phyloP scores from a whole-genome alignment of 2,113 vertebrate genomes.

The Neodontobutis hainanensis region DNA sequence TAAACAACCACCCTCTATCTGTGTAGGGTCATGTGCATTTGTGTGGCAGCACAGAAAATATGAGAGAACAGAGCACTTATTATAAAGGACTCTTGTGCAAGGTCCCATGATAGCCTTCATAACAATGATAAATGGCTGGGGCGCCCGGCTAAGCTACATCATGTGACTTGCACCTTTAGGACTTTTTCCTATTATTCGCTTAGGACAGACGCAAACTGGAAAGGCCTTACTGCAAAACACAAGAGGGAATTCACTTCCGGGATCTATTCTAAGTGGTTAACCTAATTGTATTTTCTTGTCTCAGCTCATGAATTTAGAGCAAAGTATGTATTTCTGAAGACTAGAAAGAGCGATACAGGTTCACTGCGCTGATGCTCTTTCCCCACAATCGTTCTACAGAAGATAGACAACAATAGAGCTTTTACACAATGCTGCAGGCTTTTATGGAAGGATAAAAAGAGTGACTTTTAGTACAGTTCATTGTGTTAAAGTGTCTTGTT shows the following conservation, averaged over 20 bases:
- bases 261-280: constrained; percentile 25
- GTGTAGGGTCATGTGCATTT: constrained; percentile 37
- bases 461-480: background rate
- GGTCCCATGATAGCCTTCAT: constrained; percentile 67
- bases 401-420: background rate
- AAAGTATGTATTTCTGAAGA: constrained; percentile 4
- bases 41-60: constrained; percentile 51
- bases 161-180: constrained; percentile 37
- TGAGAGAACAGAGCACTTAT: constrained; percentile 56
- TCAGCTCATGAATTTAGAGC: constrained; percentile 12
- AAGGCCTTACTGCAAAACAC: constrained; percentile 26
- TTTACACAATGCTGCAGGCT: background rate
- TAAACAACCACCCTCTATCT: constrained; percentile 18
- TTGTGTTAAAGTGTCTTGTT: constrained; percentile 11
- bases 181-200: constrained; percentile 17
- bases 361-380: background rate
- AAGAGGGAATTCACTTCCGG: constrained; percentile 27
- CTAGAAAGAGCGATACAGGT: background rate
- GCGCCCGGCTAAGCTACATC: constrained; percentile 44
- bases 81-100: constrained; percentile 63
- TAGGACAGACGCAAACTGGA: constrained; percentile 6
- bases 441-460: background rate
- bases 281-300: constrained; percentile 35
- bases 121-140: constrained; percentile 69
- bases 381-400: background rate